Conservation (phyloP, 2,113 vertebrate species). For the Balaenoptera acutorostrata region DNA sequence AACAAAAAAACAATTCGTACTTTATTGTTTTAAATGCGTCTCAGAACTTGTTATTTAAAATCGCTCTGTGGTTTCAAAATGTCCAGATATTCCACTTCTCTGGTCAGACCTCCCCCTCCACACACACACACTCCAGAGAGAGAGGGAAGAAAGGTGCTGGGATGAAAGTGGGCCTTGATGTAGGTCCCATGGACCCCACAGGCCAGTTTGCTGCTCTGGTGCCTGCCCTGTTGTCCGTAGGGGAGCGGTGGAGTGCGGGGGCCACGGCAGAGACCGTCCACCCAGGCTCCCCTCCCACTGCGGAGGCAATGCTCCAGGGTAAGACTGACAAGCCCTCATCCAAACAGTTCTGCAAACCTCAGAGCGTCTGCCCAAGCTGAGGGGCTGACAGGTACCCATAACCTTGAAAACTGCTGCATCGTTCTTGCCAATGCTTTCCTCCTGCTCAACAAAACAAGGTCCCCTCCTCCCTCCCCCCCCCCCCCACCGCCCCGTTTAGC, state of each 20-base stretch:
- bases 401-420: fast-evolving
- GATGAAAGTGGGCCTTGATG: background rate
- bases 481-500: no score
- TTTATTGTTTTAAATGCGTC: background rate
- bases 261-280: background rate
- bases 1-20: background rate
- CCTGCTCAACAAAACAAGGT: background rate
- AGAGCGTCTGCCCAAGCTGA: background rate
- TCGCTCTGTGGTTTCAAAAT: background rate
- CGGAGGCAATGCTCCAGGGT: background rate
- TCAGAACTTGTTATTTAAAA: background rate
- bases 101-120: no score
- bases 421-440: background rate
- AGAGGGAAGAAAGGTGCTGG: background rate
- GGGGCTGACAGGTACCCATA: no score
- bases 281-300: background rate
- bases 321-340: background rate
- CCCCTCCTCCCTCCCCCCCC: background rate
- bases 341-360: background rate
- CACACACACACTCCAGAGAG: background rate
- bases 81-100: background rate
- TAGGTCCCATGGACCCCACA: background rate
- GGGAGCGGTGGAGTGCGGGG: background rate
- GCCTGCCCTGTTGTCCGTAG: background rate
- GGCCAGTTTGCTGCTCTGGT: no score